phyloP scores from a whole-genome alignment of 2,113 vertebrate genomes.

The Callionymus lyra region DNA sequence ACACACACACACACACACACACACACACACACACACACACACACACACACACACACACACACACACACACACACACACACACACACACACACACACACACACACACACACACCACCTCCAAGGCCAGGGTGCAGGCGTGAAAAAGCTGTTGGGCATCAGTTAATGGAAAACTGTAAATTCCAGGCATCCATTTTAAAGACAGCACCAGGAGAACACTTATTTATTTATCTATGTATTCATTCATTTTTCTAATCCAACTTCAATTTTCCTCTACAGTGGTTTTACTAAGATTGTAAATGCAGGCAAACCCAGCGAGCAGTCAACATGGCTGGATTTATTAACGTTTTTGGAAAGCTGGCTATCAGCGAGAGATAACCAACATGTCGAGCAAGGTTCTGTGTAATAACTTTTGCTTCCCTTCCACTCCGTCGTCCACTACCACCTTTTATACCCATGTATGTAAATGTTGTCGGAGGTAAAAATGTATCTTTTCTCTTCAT shows the following conservation, averaged over 20 bases:
- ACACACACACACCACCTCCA: conserved; percentile 8
- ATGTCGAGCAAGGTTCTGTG: conserved; percentile 50
- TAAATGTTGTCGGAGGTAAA: conserved; percentile 35
- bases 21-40: conserved; percentile 1
- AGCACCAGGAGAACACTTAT: conserved; percentile 61
- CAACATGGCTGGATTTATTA: conserved; percentile 64
- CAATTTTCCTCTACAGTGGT: conserved; percentile 75
- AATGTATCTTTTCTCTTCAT: conserved; percentile 33
- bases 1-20: conserved; percentile 5
- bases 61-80: neutral
- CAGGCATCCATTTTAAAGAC: conserved; percentile 65
- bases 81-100: conserved; percentile 5
- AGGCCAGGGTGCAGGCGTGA: conserved; percentile 40
- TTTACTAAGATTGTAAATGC: conserved; percentile 71
- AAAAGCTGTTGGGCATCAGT: conserved; percentile 63
- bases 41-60: conserved; percentile 4
- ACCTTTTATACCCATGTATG: conserved; percentile 33
- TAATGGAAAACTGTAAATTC: conserved; percentile 71
- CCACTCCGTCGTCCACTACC: conserved; percentile 35
- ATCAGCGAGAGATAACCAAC: conserved; percentile 62
- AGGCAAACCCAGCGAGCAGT: conserved; percentile 54
- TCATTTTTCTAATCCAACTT: conserved; percentile 69
- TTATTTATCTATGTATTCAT: conserved; percentile 70
- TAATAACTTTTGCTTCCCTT: conserved; percentile 46
- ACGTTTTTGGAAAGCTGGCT: conserved; percentile 57